phyloP scores from a whole-genome alignment of 92 coral and sea anemone genomes.

The Heteractis magnifica region DNA sequence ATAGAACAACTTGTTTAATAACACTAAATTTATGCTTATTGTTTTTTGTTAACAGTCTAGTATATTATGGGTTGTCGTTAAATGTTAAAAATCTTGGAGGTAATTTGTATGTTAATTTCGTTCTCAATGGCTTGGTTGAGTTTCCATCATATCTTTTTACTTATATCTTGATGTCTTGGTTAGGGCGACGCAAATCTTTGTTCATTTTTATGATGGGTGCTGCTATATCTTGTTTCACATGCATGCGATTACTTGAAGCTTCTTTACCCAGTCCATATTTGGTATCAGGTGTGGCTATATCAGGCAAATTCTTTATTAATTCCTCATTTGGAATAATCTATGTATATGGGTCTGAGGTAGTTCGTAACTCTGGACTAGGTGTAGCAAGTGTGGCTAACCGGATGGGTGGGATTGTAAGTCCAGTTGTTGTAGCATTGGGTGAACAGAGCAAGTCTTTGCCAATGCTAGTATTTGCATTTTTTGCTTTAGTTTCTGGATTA shows the following conservation, averaged over 20 bases:
- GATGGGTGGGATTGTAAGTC: slow-evolving; percentile 76
- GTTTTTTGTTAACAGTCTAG: slow-evolving; percentile 86
- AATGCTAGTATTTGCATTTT: slow-evolving; percentile 78
- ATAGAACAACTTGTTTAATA: slow-evolving; percentile 55
- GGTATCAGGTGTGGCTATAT: slow-evolving; percentile 67
- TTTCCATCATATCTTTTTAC: slow-evolving; percentile 69
- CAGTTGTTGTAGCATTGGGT: slow-evolving; percentile 81
- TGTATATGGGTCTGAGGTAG: slow-evolving; percentile 85
- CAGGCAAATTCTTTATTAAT: slow-evolving; percentile 86
- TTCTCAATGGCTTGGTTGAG: slow-evolving; percentile 75
- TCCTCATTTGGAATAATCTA: slow-evolving; percentile 84
- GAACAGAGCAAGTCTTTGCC: slow-evolving; percentile 72
- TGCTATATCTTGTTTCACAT: slow-evolving; percentile 62
- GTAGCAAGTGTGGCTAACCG: slow-evolving; percentile 72
- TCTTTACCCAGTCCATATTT: slow-evolving; percentile 34
- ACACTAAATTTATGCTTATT: slow-evolving; percentile 63
- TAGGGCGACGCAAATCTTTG: slow-evolving; percentile 75
- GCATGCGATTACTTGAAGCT: slow-evolving; percentile 68
- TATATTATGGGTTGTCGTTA: slow-evolving; percentile 90
- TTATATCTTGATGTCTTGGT: slow-evolving; percentile 54
- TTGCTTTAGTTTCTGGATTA: slow-evolving; percentile 68
- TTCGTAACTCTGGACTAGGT: slow-evolving; percentile 89
- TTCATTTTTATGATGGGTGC: slow-evolving; percentile 81
- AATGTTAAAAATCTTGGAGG: slow-evolving; percentile 94
- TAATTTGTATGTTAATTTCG: slow-evolving; percentile 74